Evolutionary conservation across 2,113 vertebrate genomes (phyloP).

Genomic region (Holacanthus passer): DNA sequence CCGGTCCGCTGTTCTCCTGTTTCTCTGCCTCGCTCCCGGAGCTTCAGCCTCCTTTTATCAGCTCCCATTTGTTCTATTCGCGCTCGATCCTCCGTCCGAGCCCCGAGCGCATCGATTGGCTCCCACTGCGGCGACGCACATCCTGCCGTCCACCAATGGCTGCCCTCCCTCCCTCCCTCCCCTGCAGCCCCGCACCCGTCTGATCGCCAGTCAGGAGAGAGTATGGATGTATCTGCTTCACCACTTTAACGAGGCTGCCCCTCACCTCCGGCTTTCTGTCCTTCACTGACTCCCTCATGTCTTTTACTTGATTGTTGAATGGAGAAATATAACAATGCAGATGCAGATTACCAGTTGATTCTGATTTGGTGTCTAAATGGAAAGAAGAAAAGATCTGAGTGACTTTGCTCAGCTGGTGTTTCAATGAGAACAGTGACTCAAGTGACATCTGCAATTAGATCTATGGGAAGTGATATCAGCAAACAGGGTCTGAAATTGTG

Average conservation of each 20-base stretch:
- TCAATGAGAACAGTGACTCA: too few relatives aligned
- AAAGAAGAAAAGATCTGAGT: too few relatives aligned
- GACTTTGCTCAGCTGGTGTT: too few relatives aligned
- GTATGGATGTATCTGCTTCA: slow-evolving; percentile 3
- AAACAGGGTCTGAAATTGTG: too few relatives aligned
- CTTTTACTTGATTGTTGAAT: neutral
- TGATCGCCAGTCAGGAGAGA: slow-evolving; percentile 3
- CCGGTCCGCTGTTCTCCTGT: too few relatives aligned
- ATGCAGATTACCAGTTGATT: too few relatives aligned
- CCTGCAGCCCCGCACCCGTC: slow-evolving; percentile 1
- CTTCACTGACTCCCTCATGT: neutral
- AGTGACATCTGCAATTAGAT: too few relatives aligned
- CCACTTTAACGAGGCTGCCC: neutral
- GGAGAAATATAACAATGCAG: too few relatives aligned
- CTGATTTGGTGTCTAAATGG: too few relatives aligned
- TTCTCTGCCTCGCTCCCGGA: neutral
- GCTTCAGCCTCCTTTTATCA: slow-evolving; percentile 56
- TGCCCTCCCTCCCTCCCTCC: slow-evolving; percentile 24
- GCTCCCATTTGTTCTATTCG: slow-evolving; percentile 67
- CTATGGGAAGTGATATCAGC: too few relatives aligned
- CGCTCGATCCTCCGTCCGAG: slow-evolving; percentile 63
- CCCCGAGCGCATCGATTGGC: slow-evolving; percentile 72
- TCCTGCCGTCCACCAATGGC: slow-evolving; percentile 59
- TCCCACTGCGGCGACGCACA: slow-evolving; percentile 55
- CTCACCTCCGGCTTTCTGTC: neutral